Conservation (phyloP, 1,140 invertebrate species). For the Drosophila nigromelanica region DNA sequence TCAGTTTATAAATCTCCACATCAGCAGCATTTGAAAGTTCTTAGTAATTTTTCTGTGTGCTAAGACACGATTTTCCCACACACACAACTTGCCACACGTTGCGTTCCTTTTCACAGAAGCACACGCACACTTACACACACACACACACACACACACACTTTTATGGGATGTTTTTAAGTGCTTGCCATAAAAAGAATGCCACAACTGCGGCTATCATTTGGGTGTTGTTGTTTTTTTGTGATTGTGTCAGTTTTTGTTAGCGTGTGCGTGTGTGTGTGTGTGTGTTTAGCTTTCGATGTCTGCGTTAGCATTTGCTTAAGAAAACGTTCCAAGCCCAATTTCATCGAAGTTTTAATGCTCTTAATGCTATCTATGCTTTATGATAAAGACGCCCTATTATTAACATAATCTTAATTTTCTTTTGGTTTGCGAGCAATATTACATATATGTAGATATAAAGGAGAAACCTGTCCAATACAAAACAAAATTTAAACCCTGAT, state of each 20-base stretch:
- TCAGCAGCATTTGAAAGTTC: too few species aligned
- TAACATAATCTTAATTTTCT: too few species aligned
- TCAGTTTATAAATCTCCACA: too few species aligned
- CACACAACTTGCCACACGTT: neutral
- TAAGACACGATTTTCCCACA: constrained; percentile 1
- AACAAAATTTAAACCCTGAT: too few species aligned
- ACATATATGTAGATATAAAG: too few species aligned
- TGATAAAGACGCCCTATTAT: too few species aligned
- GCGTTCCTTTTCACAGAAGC: neutral
- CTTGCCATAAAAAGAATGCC: constrained; percentile 33
- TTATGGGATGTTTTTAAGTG: constrained; percentile 18
- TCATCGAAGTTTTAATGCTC: neutral
- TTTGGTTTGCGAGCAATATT: too few species aligned
- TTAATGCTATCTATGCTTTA: too few species aligned
- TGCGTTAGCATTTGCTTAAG: neutral
- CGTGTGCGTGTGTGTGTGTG: neutral
- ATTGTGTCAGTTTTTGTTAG: neutral
- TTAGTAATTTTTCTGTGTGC: neutral
- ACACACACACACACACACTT: neutral
- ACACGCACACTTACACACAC: neutral
- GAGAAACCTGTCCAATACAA: too few species aligned
- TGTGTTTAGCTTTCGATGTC: neutral
- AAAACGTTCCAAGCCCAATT: neutral
- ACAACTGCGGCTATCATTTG: constrained; percentile 8
- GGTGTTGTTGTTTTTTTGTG: neutral